Evolutionary conservation across 2,888 invertebrate genomes (phyloP).

Genomic region (Nomada lathburiana): DNA sequence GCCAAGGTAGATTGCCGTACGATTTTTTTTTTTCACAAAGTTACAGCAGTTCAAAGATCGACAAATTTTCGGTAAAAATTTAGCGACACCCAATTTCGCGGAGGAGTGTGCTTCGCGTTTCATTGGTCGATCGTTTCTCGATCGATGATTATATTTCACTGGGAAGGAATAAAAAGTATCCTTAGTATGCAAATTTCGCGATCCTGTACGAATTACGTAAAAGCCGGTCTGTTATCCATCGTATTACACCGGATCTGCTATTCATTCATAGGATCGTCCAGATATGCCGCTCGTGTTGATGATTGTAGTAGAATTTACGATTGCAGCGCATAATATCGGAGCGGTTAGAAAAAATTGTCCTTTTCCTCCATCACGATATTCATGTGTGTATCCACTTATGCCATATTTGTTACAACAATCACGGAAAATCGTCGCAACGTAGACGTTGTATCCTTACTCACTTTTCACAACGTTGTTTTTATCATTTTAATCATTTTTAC

Average conservation of each 20-base stretch:
- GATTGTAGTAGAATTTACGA: slow-evolving; percentile 37
- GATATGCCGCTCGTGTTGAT: slow-evolving; percentile 55
- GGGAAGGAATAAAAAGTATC: slow-evolving; percentile 15
- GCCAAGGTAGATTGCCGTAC: too few species aligned
- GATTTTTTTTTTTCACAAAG: too few species aligned
- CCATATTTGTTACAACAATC: background rate
- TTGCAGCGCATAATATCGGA: slow-evolving; percentile 46
- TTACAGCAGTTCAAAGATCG: too few species aligned
- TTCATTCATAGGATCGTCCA: slow-evolving; percentile 67
- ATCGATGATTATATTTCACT: slow-evolving; percentile 1
- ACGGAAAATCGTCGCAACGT: background rate
- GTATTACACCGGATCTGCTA: slow-evolving; percentile 35
- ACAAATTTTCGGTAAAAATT: too few species aligned
- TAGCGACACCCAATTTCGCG: too few species aligned
- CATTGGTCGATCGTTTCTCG: background rate
- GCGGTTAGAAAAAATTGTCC: slow-evolving; percentile 56
- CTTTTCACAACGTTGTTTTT: too few species aligned
- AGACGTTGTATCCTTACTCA: too few species aligned
- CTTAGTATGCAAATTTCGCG: slow-evolving; percentile 37
- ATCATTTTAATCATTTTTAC: too few species aligned
- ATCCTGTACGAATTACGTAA: slow-evolving; percentile 58
- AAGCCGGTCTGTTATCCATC: slow-evolving; percentile 17
- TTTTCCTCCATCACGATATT: slow-evolving; percentile 38
- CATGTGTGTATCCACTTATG: background rate
- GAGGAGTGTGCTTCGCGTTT: background rate